A percentile compares a stretch with the other conserved stretches of the same genome.
Evolutionary conservation across 2,888 invertebrate species (phyloP).

Genomic region (Lasioglossum figueresi): DNA sequence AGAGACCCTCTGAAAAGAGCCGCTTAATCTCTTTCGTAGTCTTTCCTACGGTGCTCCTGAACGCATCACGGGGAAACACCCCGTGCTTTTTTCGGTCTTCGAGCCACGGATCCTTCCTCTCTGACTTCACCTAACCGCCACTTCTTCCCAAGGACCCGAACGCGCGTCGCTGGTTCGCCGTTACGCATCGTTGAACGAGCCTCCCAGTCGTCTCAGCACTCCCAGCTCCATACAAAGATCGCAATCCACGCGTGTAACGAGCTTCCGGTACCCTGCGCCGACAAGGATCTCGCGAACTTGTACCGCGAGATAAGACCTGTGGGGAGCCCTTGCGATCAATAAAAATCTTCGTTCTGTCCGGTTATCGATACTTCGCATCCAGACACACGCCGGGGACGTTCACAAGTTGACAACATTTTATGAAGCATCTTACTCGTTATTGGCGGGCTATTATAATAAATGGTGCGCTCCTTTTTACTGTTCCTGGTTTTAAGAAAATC

Average conservation of each 20-base stretch:
- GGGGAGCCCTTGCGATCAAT: not conserved
- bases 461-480: no score
- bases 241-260: conserved; percentile 77
- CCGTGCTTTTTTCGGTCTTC: conserved; percentile 16
- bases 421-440: not conserved
- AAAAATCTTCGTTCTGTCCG: not conserved
- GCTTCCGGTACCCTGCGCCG: conserved; percentile 53
- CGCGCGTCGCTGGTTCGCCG: conserved; percentile 26
- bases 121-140: conserved; percentile 10
- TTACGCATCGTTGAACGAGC: conserved; percentile 72
- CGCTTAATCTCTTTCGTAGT: not conserved
- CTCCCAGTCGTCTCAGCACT: conserved; percentile 51
- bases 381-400: not conserved
- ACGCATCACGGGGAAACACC: conserved; percentile 46
- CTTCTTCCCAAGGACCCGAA: not conserved
- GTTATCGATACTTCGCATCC: not conserved
- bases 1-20: not conserved
- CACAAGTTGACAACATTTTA: not conserved
- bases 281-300: not conserved
- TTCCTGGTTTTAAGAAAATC: no score
- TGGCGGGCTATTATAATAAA: no score
- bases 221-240: conserved; percentile 66
- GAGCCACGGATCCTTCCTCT: not conserved
- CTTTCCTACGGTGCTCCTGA: conserved; percentile 25
- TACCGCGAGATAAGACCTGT: not conserved